Percentiles rank a stretch among this genome's conserved stretches.
Evolutionary conservation across 2,888 invertebrate genomes (phyloP).

Genomic region (Drosophila borborema): DNA sequence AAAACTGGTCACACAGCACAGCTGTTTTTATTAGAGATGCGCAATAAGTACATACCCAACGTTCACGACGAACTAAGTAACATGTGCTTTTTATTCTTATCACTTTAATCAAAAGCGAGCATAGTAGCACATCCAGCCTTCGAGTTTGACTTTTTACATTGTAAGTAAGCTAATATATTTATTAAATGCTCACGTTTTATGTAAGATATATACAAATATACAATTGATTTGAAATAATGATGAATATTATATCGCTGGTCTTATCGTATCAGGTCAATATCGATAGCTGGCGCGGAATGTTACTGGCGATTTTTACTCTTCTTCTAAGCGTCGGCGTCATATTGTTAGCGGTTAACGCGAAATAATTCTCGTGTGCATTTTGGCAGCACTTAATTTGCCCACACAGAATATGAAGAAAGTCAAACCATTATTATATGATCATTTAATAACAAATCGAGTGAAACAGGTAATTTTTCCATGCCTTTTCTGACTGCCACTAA

Average conservation of each 20-base stretch:
- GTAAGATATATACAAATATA: too few relatives aligned
- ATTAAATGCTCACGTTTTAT: not conserved
- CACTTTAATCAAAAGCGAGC: not conserved
- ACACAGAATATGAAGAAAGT: constrained; percentile 78
- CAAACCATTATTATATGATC: constrained; percentile 85
- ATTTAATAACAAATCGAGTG: constrained; percentile 87
- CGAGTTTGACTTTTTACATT: not conserved
- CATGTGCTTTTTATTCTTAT: not conserved
- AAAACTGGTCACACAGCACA: constrained; percentile 2
- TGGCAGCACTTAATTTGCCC: constrained; percentile 27
- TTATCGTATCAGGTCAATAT: not conserved
- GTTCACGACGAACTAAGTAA: not conserved
- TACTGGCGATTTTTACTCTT: constrained; percentile 23
- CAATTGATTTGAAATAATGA: not conserved
- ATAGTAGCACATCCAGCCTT: too few relatives aligned
- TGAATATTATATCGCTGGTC: not conserved
- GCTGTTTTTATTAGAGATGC: not conserved
- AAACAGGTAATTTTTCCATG: constrained; percentile 84
- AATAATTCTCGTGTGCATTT: constrained; percentile 44
- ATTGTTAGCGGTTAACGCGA: constrained; percentile 51
- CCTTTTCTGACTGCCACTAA: not conserved
- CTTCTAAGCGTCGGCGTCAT: constrained; percentile 62
- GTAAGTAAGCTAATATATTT: not conserved
- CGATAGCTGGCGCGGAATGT: constrained; percentile 2
- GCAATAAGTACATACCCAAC: not conserved